Conservation (phyloP, 2,888 invertebrate species). For the Athripsodes cinereus region DNA sequence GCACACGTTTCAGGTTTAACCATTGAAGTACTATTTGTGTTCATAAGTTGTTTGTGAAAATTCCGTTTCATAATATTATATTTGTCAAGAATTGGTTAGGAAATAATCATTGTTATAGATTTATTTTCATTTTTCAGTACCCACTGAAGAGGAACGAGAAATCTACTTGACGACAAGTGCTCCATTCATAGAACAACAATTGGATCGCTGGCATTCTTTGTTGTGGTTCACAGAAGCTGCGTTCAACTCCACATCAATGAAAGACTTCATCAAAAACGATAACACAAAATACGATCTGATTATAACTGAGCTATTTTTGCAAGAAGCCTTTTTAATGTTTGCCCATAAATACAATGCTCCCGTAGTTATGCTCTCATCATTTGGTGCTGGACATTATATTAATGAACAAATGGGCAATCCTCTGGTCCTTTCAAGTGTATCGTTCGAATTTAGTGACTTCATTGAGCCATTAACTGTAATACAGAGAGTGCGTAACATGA, state of each 20-base stretch:
- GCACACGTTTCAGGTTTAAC: no score
- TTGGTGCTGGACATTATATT: slow-evolving; percentile 31
- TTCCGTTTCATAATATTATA: no score
- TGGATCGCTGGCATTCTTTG: slow-evolving; percentile 22
- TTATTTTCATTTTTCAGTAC: slow-evolving; percentile 8
- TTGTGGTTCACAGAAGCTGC: slow-evolving; percentile 33
- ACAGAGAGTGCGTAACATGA: slow-evolving; percentile 39
- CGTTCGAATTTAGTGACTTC: slow-evolving; percentile 37
- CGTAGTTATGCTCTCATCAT: slow-evolving; percentile 33
- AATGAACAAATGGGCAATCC: slow-evolving; percentile 45
- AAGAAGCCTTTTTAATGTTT: slow-evolving; percentile 40
- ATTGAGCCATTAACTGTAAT: slow-evolving; percentile 42
- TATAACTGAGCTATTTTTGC: slow-evolving; percentile 40
- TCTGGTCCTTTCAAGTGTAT: slow-evolving; percentile 43
- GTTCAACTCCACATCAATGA: slow-evolving; percentile 34
- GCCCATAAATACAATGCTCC: slow-evolving; percentile 39
- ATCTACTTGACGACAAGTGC: slow-evolving; percentile 8
- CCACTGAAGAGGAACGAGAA: slow-evolving; percentile 20
- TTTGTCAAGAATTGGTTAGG: no score
- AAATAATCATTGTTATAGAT: neutral
- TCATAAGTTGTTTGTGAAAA: no score
- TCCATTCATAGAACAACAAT: slow-evolving; percentile 18
- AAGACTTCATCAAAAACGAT: slow-evolving; percentile 34
- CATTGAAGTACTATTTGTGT: no score
- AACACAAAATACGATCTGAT: slow-evolving; percentile 40